Conservation (phyloP, 2,113 vertebrate genomes). For the Polypterus senegalus region DNA sequence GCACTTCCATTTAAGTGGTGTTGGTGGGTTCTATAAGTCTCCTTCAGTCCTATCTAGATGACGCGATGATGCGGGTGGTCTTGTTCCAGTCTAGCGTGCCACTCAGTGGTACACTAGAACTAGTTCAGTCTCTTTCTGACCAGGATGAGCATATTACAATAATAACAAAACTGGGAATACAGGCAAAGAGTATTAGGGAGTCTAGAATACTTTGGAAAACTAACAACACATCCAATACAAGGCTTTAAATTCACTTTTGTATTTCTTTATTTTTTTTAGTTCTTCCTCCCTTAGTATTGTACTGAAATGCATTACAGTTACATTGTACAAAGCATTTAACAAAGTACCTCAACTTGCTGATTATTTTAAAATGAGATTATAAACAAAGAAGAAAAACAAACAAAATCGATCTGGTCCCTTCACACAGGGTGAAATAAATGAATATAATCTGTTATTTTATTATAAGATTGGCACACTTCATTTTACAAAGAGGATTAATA, state of each 20-base stretch:
- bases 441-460: conserved; percentile 81
- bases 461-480: conserved; percentile 87
- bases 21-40: no score
- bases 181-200: no score
- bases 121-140: no score
- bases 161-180: no score
- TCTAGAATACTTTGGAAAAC: background rate
- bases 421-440: conserved; percentile 75
- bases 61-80: no score
- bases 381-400: conserved; percentile 64
- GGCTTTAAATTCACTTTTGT: conserved; percentile 55
- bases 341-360: conserved; percentile 98
- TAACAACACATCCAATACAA: background rate
- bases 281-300: conserved; percentile 96
- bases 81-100: no score
- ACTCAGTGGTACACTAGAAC: no score
- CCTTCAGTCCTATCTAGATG: no score
- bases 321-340: conserved; percentile 99
- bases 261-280: conserved; percentile 95
- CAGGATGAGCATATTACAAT: no score
- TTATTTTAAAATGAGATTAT: conserved; percentile 96
- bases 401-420: conserved; percentile 69
- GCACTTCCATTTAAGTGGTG: no score
- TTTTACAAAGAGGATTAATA: conserved; percentile 89
- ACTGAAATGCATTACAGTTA: conserved; percentile 99